These are phyloP conservation scores for Erinaceus europaeus DNA, from an alignment of 2,113 vertebrate species.

Conservation along the genomic window DNA sequence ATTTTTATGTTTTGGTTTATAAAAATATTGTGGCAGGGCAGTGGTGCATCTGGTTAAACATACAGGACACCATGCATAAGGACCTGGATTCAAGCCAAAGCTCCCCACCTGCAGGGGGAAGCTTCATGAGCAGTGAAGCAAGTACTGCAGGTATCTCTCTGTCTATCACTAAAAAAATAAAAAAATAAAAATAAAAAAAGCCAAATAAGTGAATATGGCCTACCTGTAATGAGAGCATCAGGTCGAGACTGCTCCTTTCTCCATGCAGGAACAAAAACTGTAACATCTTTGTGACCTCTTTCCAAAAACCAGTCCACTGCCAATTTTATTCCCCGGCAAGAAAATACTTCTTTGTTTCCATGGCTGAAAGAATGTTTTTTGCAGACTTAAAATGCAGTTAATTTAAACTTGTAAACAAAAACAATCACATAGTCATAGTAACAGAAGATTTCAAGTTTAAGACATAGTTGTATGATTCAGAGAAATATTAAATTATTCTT, in stretches of 20 bases:
- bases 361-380: slow-evolving; percentile 87
- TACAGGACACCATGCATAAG: too few relatives aligned
- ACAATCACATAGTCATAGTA: background rate
- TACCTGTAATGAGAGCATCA: slow-evolving; percentile 96
- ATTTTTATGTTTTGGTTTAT: background rate
- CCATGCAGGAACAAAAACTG: slow-evolving; percentile 98
- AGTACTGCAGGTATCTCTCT: too few relatives aligned
- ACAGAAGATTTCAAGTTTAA: background rate
- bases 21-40: too few relatives aligned
- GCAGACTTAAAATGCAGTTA: slow-evolving; percentile 34
- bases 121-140: too few relatives aligned
- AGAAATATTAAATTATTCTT: background rate
- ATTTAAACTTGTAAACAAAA: background rate
- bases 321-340: slow-evolving; percentile 96
- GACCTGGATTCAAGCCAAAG: too few relatives aligned
- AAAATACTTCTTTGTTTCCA: slow-evolving; percentile 99
- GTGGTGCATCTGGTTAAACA: too few relatives aligned
- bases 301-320: slow-evolving; percentile 98
- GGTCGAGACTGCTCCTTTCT: slow-evolving; percentile 97
- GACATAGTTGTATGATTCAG: background rate
- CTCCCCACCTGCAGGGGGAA: too few relatives aligned
- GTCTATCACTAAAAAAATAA: too few relatives aligned
- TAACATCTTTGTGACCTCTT: slow-evolving; percentile 94
- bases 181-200: too few relatives aligned
- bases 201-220: slow-evolving; percentile 10